Conservation (phyloP, 2,888 invertebrate species). For the Tachystola acroxantha region DNA sequence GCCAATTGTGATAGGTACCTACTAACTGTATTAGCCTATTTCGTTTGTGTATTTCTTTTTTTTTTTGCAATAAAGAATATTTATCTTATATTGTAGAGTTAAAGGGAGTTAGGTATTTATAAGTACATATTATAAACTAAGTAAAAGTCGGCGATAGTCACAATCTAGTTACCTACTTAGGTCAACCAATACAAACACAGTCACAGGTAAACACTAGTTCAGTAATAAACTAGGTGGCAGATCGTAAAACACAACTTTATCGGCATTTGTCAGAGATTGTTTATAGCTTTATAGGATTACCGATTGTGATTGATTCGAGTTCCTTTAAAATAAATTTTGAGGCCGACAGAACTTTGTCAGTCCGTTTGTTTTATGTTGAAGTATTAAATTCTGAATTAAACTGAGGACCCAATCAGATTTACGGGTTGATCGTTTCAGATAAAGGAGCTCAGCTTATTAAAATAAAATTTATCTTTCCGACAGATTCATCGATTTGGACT, state of each 20-base stretch:
- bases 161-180: too few species aligned
- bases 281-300: constrained; percentile 66
- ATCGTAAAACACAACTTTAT: constrained; percentile 62
- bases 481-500: constrained; percentile 32
- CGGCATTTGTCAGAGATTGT: constrained; percentile 61
- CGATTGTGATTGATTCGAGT: constrained; percentile 68
- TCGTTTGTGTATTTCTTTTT: too few species aligned
- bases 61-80: too few species aligned
- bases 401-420: constrained; percentile 36
- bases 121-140: too few species aligned
- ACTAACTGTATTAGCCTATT: too few species aligned
- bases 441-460: constrained; percentile 43
- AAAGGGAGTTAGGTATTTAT: too few species aligned
- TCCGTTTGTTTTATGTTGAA: constrained; percentile 50
- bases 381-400: constrained; percentile 48
- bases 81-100: too few species aligned
- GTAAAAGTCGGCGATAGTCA: too few species aligned
- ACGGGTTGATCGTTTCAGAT: constrained; percentile 38
- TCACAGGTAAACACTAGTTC: constrained; percentile 11
- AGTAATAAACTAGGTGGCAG: constrained; percentile 69
- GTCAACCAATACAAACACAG: too few species aligned
- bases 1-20: too few species aligned
- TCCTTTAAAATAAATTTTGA: constrained; percentile 55
- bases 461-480: constrained; percentile 42
- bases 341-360: constrained; percentile 34